Evolutionary conservation across 1,140 invertebrate genomes (phyloP).

Genomic region (Aplysia californica): DNA sequence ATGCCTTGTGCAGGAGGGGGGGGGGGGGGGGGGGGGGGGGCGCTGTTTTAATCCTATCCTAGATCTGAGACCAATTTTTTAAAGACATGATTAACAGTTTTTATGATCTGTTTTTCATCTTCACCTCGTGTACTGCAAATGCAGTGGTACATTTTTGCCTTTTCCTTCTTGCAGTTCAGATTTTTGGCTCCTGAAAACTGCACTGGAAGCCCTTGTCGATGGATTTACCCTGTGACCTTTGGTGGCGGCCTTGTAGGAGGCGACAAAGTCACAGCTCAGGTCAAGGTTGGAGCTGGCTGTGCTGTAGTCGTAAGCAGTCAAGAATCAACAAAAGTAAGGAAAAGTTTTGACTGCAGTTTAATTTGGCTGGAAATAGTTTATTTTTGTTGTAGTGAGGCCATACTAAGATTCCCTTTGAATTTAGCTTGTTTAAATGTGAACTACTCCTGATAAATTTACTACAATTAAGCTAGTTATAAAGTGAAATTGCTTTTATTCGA

Average conservation of each 20-base stretch:
- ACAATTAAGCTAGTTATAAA: too few relatives aligned
- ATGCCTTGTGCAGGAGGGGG: too few relatives aligned
- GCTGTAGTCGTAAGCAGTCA: constrained; percentile 52
- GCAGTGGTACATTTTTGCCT: not conserved
- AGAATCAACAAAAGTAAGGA: constrained; percentile 55
- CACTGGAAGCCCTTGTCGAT: constrained; percentile 36
- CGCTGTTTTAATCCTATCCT: too few relatives aligned
- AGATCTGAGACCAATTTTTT: too few relatives aligned
- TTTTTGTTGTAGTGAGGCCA: not conserved
- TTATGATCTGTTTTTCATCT: too few relatives aligned
- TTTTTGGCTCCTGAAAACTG: constrained; percentile 42
- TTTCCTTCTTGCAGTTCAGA: constrained; percentile 39
- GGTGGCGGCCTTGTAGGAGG: constrained; percentile 60
- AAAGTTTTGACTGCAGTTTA: not conserved
- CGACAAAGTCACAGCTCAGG: constrained; percentile 41
- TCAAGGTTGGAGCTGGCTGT: constrained; percentile 41
- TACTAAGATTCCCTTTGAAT: not conserved
- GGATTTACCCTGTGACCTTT: constrained; percentile 55
- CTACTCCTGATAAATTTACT: too few relatives aligned
- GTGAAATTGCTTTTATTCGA: too few relatives aligned
- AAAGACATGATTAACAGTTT: too few relatives aligned
- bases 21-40: too few relatives aligned
- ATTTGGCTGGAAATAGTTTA: not conserved
- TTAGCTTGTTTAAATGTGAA: not conserved
- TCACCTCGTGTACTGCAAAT: too few relatives aligned